Base-by-base conservation (phyloP, 1,140 invertebrate genomes). In the Bombus waltoni region DNA sequence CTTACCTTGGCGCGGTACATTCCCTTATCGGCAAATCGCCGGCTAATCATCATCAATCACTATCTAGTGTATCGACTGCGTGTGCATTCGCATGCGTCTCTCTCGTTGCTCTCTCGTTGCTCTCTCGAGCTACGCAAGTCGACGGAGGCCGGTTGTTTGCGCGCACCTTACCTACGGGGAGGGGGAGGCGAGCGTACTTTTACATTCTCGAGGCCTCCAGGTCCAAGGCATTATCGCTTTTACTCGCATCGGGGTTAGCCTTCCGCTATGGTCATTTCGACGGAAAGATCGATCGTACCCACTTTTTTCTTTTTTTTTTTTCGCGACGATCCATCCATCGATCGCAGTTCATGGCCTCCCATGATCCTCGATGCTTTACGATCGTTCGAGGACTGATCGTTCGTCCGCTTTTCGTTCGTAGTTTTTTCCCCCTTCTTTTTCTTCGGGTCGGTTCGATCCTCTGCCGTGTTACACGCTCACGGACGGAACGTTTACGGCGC, bases 41-140 rank as follows among this genome's bases (percentile, higher is more conserved):
- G 90, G 92, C 94, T 95, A 95, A 95, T 95, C 93, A 95, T 95
- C 94, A 95, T 95, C 94, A 95, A 95, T 95, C 94, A 94, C 93
- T 91, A 92, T 92, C 90, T 91, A 83, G 83, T 72, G 89, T 85
- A 88, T 85, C 74, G 75, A 74, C 81, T 88, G 85, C 68, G 85
- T 77, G 82, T 77, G 80, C 73, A n/a, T 81, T 62, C 83, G 53
- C 59, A 72, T 85, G 73, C 76, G 86, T 87, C 68, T 76, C 68
- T 71, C 57, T 85, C 66, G 42, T 32, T 62, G 44, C 42, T 44
- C 38, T 70, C 22, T 75, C 73, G 70, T 74, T 84, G 75, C 66
- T 35, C 75, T 57, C 66, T 25, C 10, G 71, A 35, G 73, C 76
- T 78, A 78, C 82, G 75, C 83, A 79, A 77, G 83, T 84, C 53